Evolutionary conservation across 2,888 invertebrate genomes (phyloP).

Genomic region (Thecocarcelia acutangulata): DNA sequence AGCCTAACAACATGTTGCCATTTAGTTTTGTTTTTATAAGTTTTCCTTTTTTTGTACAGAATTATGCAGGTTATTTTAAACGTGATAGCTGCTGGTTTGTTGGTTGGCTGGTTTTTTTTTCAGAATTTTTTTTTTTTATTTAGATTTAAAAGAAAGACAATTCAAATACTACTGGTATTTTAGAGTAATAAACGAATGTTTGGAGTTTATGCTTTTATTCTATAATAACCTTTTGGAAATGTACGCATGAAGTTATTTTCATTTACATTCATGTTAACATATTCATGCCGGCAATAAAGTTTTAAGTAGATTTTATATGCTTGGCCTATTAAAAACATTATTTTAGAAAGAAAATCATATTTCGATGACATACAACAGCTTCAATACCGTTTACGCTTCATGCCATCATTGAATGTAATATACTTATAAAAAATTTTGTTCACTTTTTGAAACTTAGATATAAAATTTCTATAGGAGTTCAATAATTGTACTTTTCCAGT

Average conservation of each 20-base stretch:
- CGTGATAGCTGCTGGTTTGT: slow-evolving; percentile 20
- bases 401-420: too few relatives aligned
- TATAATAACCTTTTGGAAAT: background rate
- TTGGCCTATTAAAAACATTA: background rate
- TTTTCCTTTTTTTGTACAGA: slow-evolving; percentile 34
- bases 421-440: too few relatives aligned
- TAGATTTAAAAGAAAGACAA: slow-evolving; percentile 43
- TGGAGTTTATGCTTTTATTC: background rate
- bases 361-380: too few relatives aligned
- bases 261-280: too few relatives aligned
- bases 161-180: slow-evolving; percentile 8
- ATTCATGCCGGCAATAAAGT: too few relatives aligned
- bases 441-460: too few relatives aligned
- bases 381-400: too few relatives aligned
- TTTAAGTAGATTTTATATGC: background rate
- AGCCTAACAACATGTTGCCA: slow-evolving; percentile 37
- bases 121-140: background rate
- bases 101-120: background rate
- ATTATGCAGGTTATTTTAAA: slow-evolving; percentile 55
- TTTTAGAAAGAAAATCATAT: too few relatives aligned
- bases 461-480: too few relatives aligned
- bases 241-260: too few relatives aligned
- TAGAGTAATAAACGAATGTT: slow-evolving; percentile 4
- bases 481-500: too few relatives aligned
- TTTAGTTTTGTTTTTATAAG: slow-evolving; percentile 1